A percentile compares a stretch with the other conserved stretches of the same genome.
These are phyloP conservation scores for Oncorhynchus keta DNA, from an alignment of 2,113 vertebrate species.

Conservation along the genomic window DNA sequence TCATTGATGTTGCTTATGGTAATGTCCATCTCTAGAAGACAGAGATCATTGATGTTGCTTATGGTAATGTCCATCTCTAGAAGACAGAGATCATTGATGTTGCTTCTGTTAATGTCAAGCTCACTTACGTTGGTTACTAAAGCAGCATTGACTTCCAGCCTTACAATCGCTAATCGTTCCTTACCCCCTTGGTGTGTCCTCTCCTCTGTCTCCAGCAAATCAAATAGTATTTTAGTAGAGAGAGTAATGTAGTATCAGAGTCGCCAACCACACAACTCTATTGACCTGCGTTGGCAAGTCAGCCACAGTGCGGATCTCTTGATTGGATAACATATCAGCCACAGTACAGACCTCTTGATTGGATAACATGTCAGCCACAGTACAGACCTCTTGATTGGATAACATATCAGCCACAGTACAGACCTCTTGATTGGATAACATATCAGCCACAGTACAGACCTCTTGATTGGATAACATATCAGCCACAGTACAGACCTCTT, in stretches of 20 bases:
- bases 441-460: too few relatives aligned
- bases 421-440: too few relatives aligned
- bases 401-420: too few relatives aligned
- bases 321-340: too few relatives aligned
- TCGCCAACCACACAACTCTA: slow-evolving; percentile 62
- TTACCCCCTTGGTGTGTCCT: slow-evolving; percentile 17
- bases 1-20: background rate
- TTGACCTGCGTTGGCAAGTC: slow-evolving; percentile 56
- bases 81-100: background rate
- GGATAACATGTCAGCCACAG: too few relatives aligned
- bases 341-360: too few relatives aligned
- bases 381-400: slow-evolving; percentile 46
- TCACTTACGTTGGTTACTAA: background rate
- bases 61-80: too few relatives aligned
- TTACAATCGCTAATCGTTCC: background rate
- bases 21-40: background rate
- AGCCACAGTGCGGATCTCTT: slow-evolving; percentile 63
- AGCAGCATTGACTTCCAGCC: slow-evolving; percentile 10
- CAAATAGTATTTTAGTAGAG: slow-evolving; percentile 50
- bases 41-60: too few relatives aligned
- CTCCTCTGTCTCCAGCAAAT: slow-evolving; percentile 16
- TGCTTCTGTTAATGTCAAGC: slow-evolving; percentile 16
- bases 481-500: too few relatives aligned
- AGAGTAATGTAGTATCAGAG: slow-evolving; percentile 48
- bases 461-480: too few relatives aligned